Evolutionary conservation across 1,140 invertebrate species (phyloP).

Genomic region (Plodia interpunctella): DNA sequence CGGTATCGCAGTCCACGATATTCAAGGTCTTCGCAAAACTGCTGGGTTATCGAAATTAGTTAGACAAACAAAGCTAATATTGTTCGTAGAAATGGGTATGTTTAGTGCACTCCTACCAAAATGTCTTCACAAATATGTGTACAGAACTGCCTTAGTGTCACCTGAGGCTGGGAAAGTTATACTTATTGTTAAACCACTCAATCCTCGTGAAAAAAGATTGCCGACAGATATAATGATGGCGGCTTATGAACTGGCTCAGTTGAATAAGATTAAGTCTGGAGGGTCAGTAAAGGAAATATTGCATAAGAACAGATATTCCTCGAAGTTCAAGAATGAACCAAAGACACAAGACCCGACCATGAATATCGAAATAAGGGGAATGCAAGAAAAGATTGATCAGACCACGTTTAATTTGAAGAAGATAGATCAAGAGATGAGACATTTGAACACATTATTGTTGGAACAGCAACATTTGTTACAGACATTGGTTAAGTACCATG

Average conservation of each 20-base stretch:
- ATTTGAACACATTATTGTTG: constrained; percentile 55
- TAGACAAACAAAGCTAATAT: constrained; percentile 81
- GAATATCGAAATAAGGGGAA: constrained; percentile 60
- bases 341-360: constrained; percentile 48
- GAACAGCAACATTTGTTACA: constrained; percentile 61
- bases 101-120: constrained; percentile 79
- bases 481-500: constrained; percentile 46
- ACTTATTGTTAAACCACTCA: constrained; percentile 81
- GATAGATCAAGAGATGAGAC: constrained; percentile 67
- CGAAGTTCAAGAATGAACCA: constrained; percentile 52
- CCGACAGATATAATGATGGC: constrained; percentile 81
- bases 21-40: constrained; percentile 82
- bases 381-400: constrained; percentile 70
- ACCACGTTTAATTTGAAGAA: constrained; percentile 69
- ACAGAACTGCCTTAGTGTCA: constrained; percentile 74
- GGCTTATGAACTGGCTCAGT: constrained; percentile 79
- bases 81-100: constrained; percentile 82
- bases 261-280: constrained; percentile 62
- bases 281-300: constrained; percentile 61
- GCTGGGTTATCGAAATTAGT: constrained; percentile 83
- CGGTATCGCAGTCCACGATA: constrained; percentile 84
- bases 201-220: constrained; percentile 80
- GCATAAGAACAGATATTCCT: constrained; percentile 56
- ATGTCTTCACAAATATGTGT: constrained; percentile 72
- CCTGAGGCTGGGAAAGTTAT: constrained; percentile 78